Percentiles rank a stretch among this genome's conserved stretches.
These are phyloP conservation scores for Lochmaea capreae DNA, from an alignment of 2,888 invertebrate genomes.

Conservation along the genomic window DNA sequence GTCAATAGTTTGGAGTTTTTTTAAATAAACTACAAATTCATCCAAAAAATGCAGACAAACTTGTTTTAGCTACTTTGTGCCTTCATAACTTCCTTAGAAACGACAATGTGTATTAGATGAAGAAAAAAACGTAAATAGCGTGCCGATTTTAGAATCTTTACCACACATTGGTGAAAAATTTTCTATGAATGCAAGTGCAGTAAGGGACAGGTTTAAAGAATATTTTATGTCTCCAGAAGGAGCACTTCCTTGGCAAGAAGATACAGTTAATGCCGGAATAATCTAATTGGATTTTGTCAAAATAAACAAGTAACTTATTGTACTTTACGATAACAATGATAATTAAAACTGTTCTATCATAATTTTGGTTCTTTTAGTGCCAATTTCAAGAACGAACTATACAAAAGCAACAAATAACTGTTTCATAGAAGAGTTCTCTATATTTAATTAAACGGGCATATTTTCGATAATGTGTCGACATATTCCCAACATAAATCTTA, in stretches of 20 bases:
- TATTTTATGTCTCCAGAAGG: conserved; percentile 36
- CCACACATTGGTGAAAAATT: conserved; percentile 39
- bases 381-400: too few relatives aligned
- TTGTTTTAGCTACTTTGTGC: conserved; percentile 27
- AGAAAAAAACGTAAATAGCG: conserved; percentile 35
- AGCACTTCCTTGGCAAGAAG: conserved; percentile 36
- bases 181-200: conserved; percentile 29
- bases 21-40: conserved; percentile 19
- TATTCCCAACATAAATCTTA: too few relatives aligned
- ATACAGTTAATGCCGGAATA: conserved; percentile 35
- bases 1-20: background rate
- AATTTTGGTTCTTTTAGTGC: background rate
- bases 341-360: conserved; percentile 15
- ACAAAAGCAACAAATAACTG: too few relatives aligned
- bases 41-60: conserved; percentile 25
- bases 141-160: conserved; percentile 29
- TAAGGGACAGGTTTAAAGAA: conserved; percentile 37
- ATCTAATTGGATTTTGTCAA: conserved; percentile 12
- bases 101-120: conserved; percentile 33
- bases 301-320: conserved; percentile 11
- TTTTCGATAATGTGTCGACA: too few relatives aligned
- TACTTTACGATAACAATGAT: conserved; percentile 9
- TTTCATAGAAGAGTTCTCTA: too few relatives aligned
- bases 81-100: conserved; percentile 32
- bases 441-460: too few relatives aligned